A percentile compares a stretch with the other conserved stretches of the same genome.
Conservation (phyloP, 2,113 vertebrate species). For the Helogale parvula region DNA sequence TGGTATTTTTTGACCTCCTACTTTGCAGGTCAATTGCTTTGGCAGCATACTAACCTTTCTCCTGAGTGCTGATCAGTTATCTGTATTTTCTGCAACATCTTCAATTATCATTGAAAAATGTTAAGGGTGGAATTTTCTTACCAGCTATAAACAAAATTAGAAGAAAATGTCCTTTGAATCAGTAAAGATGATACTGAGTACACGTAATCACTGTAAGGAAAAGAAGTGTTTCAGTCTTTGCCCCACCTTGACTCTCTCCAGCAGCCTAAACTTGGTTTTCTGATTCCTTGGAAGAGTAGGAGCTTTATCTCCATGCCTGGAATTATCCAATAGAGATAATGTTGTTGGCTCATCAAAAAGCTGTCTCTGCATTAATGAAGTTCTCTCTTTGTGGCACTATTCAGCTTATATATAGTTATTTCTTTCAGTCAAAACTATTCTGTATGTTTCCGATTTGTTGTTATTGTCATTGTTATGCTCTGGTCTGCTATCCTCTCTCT, state of each 20-base stretch:
- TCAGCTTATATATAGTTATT: neutral
- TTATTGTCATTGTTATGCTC: neutral
- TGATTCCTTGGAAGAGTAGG: neutral
- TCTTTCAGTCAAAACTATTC: neutral
- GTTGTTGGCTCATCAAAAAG: neutral
- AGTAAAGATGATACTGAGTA: neutral
- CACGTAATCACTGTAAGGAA: neutral
- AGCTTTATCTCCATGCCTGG: neutral
- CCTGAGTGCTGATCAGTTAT: conserved; percentile 47
- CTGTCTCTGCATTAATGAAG: neutral
- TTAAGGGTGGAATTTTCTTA: conserved; percentile 21
- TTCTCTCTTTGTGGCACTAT: neutral
- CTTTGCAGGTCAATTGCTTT: conserved; percentile 56
- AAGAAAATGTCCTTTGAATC: neutral
- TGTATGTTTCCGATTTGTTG: neutral
- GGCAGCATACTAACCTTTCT: conserved; percentile 12
- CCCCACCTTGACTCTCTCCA: neutral
- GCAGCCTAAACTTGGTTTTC: neutral
- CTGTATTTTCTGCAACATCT: conserved; percentile 23
- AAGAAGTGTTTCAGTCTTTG: neutral
- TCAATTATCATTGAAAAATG: conserved; percentile 28
- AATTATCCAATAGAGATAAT: conserved; percentile 12
- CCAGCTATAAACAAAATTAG: neutral
- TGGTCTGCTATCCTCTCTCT: neutral
- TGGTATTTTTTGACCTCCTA: conserved; percentile 55